Conservation (phyloP, 92 coral and sea anemone species). For the Epizoanthus rinbou region DNA sequence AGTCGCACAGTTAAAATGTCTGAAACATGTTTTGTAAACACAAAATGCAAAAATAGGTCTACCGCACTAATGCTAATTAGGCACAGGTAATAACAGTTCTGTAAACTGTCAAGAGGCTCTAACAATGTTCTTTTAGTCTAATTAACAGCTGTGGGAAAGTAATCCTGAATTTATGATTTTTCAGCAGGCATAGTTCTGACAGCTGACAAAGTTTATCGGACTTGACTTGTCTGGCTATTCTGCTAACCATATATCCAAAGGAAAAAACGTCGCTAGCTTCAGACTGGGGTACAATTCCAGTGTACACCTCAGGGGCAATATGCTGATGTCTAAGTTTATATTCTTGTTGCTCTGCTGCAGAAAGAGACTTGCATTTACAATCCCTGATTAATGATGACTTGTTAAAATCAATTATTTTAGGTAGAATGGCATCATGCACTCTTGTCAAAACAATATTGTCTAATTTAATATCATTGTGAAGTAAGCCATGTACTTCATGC, state of each 20-base stretch:
- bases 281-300: constrained; percentile 24
- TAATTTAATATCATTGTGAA: constrained; percentile 32
- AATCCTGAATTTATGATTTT: constrained; percentile 28
- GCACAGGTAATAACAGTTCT: too few relatives aligned
- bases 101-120: not conserved
- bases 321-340: constrained; percentile 28
- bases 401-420: constrained; percentile 43
- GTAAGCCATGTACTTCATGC: constrained; percentile 24
- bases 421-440: constrained; percentile 18
- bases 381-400: constrained; percentile 27
- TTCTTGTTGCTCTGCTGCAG: constrained; percentile 38
- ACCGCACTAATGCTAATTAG: too few relatives aligned
- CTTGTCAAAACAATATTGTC: constrained; percentile 27
- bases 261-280: constrained; percentile 38
- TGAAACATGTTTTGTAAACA: too few relatives aligned
- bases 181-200: constrained; percentile 25
- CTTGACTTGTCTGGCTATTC: constrained; percentile 18
- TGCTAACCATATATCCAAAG: constrained; percentile 34
- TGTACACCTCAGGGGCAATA: constrained; percentile 37
- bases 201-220: constrained; percentile 1
- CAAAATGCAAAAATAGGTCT: too few relatives aligned
- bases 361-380: constrained; percentile 20
- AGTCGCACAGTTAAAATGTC: too few relatives aligned
- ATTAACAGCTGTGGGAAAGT: constrained; percentile 14
- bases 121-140: not conserved